Base-by-base conservation (phyloP, 2,113 vertebrate genomes). In the Brachypodius melanocephalos region DNA sequence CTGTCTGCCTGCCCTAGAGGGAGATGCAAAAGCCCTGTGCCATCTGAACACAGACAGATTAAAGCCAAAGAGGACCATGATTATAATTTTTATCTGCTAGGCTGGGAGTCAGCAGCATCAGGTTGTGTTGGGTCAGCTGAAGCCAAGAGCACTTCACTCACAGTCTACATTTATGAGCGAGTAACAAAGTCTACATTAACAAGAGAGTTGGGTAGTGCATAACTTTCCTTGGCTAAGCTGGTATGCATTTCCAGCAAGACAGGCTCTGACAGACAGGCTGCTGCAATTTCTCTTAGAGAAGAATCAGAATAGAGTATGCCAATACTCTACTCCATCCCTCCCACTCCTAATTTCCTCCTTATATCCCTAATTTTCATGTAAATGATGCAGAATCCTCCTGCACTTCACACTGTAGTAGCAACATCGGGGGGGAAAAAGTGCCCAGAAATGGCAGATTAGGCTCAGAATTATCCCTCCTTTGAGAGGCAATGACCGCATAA, bases 401-500 rank as follows among this genome's bases (percentile, higher is more conserved):
- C 31, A 76, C 25, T 51, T 55, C 45, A 78, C 22, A 71, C 8
- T 52, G 25, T 51, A 59, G 29, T 21, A 54, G 21, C 13, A 71
- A 77, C 25, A 19, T 8, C 0, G 20, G 8, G 5, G 10, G 34
- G 12, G 17, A n/a, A 49, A 42, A 22, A 48, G 7, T 14, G 7
- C 10, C 13, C 46, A 82, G 67, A 94, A 96, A 76, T 61, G 49
- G n/a, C 86, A 72, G 31, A 87, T 88, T 86, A 91, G 51, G 42
- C 92, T 68, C 48, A 78, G 46, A 84, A 83, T 83, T 91, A 81
- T 93, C 84, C 52, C 89, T 89, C 85, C 54, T 86, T 73, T 91
- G 92, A 90, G 79, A 88, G 29, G 80, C 36, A 85, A 57, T 93
- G 77, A 42, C 65, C 15, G 2, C 66, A 13, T 78, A 90, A 93